Evolutionary conservation across 1,140 invertebrate species (phyloP).

Genomic region (Pseudomyrmex flavicornis): DNA sequence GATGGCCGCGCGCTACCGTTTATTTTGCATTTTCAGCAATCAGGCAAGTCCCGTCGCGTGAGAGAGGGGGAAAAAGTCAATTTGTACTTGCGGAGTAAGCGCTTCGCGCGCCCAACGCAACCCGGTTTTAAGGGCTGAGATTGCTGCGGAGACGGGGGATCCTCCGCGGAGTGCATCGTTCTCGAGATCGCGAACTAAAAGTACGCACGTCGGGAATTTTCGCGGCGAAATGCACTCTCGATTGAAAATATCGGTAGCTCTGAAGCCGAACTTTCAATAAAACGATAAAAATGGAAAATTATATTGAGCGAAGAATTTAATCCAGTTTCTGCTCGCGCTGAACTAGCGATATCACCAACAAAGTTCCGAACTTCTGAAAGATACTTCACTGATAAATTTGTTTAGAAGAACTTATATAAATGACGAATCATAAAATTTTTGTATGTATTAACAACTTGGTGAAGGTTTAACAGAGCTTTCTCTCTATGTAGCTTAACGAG

Average conservation of each 20-base stretch:
- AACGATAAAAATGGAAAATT: conserved; percentile 35
- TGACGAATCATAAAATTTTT: background rate
- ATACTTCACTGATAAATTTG: conserved; percentile 28
- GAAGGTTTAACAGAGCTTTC: background rate
- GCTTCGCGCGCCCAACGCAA: conserved; percentile 19
- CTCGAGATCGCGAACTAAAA: conserved; percentile 52
- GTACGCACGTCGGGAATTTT: conserved; percentile 42
- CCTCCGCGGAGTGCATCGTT: background rate
- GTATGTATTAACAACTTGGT: background rate
- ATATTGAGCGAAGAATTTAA: conserved; percentile 14
- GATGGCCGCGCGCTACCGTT: conserved; percentile 48
- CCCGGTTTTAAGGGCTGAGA: conserved; percentile 47
- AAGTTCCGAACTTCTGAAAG: conserved; percentile 8
- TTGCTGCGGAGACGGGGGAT: conserved; percentile 21
- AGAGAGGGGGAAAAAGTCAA: conserved; percentile 50
- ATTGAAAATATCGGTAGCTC: conserved; percentile 52
- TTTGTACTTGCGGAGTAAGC: conserved; percentile 64
- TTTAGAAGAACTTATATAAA: background rate
- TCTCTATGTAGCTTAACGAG: too few species aligned
- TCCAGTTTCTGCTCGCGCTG: conserved; percentile 23
- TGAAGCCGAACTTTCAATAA: conserved; percentile 39
- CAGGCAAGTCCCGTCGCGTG: conserved; percentile 42
- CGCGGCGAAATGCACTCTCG: conserved; percentile 49
- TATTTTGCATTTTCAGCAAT: conserved; percentile 58
- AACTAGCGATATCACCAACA: background rate